Percentiles rank a stretch among this genome's conserved stretches.
Evolutionary conservation across 2,113 vertebrate genomes (phyloP).

Genomic region (Aviceda subcristata): DNA sequence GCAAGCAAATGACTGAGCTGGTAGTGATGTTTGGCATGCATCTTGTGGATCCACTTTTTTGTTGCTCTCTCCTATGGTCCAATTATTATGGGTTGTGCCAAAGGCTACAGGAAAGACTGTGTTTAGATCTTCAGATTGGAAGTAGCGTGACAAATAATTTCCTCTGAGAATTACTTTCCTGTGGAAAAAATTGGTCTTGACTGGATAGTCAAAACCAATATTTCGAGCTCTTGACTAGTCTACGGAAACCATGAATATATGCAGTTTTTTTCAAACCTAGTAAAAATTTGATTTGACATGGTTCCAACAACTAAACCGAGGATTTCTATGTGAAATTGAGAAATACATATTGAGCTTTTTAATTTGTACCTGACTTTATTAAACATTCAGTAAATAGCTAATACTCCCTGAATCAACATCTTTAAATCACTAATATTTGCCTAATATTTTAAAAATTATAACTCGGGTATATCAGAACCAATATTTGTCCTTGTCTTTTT

Average conservation of each 20-base stretch:
- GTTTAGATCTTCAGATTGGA: conserved; percentile 65
- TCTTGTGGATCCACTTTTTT: conserved; percentile 32
- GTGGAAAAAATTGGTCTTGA: conserved; percentile 66
- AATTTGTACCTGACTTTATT: background rate
- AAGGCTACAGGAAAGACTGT: conserved; percentile 58
- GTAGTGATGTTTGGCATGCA: conserved; percentile 41
- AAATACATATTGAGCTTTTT: background rate
- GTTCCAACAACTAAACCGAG: background rate
- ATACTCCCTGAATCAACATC: background rate
- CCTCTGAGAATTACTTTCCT: conserved; percentile 65
- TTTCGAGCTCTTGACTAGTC: conserved; percentile 47
- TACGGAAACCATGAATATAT: conserved; percentile 61
- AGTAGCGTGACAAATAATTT: conserved; percentile 64
- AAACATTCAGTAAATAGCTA: background rate
- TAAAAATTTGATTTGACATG: conserved; percentile 51
- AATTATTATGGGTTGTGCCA: conserved; percentile 63
- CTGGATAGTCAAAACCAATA: conserved; percentile 55
- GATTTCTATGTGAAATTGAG: background rate
- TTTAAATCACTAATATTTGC: background rate
- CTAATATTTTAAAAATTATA: background rate
- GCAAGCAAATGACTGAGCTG: conserved; percentile 29
- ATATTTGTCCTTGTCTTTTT: background rate
- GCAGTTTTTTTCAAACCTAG: conserved; percentile 34
- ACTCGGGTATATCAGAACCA: background rate
- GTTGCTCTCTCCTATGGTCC: conserved; percentile 44